Evolutionary conservation across 2,888 invertebrate species (phyloP), one percentile per base, ranked within the genome.

Genomic region (Baronia brevicornis): DNA sequence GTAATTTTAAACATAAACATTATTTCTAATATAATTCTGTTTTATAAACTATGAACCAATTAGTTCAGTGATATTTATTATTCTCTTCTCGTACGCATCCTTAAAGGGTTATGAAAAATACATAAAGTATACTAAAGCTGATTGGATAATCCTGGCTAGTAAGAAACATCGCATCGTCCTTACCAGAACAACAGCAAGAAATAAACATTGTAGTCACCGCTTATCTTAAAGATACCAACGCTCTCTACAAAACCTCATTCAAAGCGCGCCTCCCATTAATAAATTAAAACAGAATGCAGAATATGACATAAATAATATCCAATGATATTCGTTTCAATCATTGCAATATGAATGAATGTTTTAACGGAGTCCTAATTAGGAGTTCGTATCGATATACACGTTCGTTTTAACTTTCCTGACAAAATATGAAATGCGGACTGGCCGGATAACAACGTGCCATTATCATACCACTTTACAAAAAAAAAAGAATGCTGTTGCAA

Each of bases 381-480:
- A 50, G 48, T 48, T 45, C 49, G 50, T 54, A 41, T 46, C 44
- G 43, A 51, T 29, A 27, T 33, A 27, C 22, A 37, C 10, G 24
- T 32, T 59, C 58, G 64, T 65, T 59, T 62, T 60, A 67, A 68
- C 72, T 73, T 66, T 15, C 69, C 66, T 70, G 60, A 62, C 48
- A 51, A 65, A 63, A 58, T 59, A 61, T 63, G 48, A 51, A 57
- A 53, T 45, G 39, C 43, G 44, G 12, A 12, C 46, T 52, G 49
- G 48, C 44, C 41, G 46, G 51, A n/a, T n/a, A n/a, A 48, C 30
- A n/a, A 7, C 11, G 54, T 46, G 46, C 55, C 63, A 48, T 60
- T 60, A 57, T 41, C 51, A 54, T 59, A 46, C 36, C 39, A 41
- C 37, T 34, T 39, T 40, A 55, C 53, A 75, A 78, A 73, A 77